phyloP scores from a whole-genome alignment of 2,113 vertebrate species.

The Bucco capensis region DNA sequence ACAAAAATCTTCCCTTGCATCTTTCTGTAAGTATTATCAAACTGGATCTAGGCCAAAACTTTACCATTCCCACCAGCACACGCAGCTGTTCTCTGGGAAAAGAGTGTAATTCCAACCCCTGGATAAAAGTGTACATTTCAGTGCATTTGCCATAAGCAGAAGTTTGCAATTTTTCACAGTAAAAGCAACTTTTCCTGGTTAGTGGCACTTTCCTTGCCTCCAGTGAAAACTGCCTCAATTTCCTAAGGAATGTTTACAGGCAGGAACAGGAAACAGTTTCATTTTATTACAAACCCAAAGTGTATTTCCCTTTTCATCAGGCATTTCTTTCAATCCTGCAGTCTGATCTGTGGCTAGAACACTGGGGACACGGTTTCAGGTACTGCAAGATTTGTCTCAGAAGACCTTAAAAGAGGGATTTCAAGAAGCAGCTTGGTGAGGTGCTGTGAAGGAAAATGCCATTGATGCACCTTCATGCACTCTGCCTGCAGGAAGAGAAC shows the following conservation, averaged over 20 bases:
- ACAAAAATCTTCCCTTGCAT: not conserved
- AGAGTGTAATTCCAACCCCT: conserved; percentile 55
- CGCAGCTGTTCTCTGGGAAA: conserved; percentile 48
- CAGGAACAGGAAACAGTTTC: conserved; percentile 10
- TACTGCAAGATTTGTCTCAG: not conserved
- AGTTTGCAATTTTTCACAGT: not conserved
- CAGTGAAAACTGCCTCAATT: conserved; percentile 43
- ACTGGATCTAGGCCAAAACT: conserved; percentile 27
- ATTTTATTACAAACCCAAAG: not conserved
- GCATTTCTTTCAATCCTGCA: not conserved
- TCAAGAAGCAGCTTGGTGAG: not conserved
- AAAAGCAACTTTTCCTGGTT: conserved; percentile 7
- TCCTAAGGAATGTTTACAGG: conserved; percentile 45
- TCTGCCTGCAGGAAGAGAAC: not conserved
- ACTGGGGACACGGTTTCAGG: not conserved
- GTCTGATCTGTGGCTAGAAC: not conserved
- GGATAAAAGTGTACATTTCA: conserved; percentile 47
- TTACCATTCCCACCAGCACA: conserved; percentile 35
- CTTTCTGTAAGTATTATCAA: conserved; percentile 10
- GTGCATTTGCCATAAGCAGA: conserved; percentile 2
- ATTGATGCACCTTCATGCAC: not conserved
- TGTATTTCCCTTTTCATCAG: conserved; percentile 3
- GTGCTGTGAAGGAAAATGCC: not conserved
- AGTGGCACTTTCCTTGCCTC: not conserved
- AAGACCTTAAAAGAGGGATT: not conserved